These are phyloP conservation scores for Spongia lamella DNA, from an alignment of 37 sponge, comb jelly and placozoan species.

Conservation along the genomic window DNA sequence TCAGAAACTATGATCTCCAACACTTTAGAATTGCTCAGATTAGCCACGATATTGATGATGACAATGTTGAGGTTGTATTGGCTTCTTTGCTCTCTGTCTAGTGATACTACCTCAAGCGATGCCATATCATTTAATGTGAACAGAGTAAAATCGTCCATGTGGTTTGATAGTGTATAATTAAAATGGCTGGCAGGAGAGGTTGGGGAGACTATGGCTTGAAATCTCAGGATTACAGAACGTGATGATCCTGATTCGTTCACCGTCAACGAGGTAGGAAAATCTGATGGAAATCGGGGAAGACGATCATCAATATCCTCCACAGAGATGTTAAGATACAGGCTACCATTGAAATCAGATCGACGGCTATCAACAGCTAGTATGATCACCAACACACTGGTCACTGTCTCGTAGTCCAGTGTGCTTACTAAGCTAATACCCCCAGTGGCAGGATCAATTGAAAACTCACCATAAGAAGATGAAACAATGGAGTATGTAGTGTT, in stretches of 20 bases:
- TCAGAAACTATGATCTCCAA: constrained; percentile 37
- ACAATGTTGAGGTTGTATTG: neutral
- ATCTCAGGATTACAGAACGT: constrained; percentile 4
- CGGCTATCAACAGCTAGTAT: constrained; percentile 31
- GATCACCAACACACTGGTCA: neutral
- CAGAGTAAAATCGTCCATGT: neutral
- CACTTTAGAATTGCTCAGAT: neutral
- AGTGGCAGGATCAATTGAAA: constrained; percentile 14
- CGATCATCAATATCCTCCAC: constrained; percentile 12
- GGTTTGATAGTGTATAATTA: neutral
- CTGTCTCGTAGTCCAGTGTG: constrained; percentile 45
- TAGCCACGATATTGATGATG: too few relatives aligned
- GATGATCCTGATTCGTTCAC: constrained; percentile 19
- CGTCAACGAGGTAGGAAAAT: neutral
- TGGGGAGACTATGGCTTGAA: constrained; percentile 16
- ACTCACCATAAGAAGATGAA: neutral
- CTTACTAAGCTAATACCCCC: constrained; percentile 27
- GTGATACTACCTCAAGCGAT: neutral
- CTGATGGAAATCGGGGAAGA: constrained; percentile 1
- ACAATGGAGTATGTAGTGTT: too few relatives aligned
- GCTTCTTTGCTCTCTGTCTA: neutral
- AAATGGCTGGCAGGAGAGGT: constrained; percentile 2
- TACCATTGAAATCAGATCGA: neutral
- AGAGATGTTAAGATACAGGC: constrained; percentile 14
- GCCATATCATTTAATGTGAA: neutral